Percentiles rank a stretch among this genome's conserved stretches.
phyloP scores from a whole-genome alignment of 2,888 invertebrate species.

The Asteroscopus sphinx region DNA sequence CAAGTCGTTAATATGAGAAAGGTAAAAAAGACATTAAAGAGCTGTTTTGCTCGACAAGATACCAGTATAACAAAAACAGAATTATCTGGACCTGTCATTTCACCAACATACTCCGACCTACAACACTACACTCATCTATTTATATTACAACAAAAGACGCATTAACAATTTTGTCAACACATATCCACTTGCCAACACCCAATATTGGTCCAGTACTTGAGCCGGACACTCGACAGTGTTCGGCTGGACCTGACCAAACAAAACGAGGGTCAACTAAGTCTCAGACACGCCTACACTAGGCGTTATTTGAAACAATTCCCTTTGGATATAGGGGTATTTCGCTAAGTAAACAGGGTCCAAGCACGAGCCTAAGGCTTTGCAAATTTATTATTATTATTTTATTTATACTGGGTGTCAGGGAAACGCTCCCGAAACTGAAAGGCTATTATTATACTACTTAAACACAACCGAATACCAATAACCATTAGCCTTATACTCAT shows the following conservation, averaged over 20 bases:
- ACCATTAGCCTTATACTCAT: too few relatives aligned
- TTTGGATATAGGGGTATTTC: background rate
- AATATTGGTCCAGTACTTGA: constrained; percentile 37
- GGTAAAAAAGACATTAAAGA: too few relatives aligned
- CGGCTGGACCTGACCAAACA: constrained; percentile 31
- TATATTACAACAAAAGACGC: constrained; percentile 12
- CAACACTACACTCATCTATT: background rate
- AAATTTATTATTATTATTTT: too few relatives aligned
- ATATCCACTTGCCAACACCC: background rate
- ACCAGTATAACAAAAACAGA: too few relatives aligned
- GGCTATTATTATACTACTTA: too few relatives aligned
- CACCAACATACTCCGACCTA: background rate
- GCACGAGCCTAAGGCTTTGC: too few relatives aligned
- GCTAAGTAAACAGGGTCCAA: background rate
- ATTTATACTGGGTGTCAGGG: too few relatives aligned
- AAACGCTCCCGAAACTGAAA: too few relatives aligned
- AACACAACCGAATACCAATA: too few relatives aligned
- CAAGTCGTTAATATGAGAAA: too few relatives aligned
- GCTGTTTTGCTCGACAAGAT: too few relatives aligned
- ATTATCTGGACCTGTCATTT: too few relatives aligned
- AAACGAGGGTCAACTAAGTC: background rate
- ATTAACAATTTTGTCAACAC: constrained; percentile 21
- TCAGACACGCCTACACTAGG: constrained; percentile 7
- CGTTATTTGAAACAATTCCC: background rate
- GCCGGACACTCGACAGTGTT: constrained; percentile 12